Percentiles rank a stretch among this genome's conserved stretches.
These are phyloP conservation scores for Acanthacorydalis orientalis DNA, from an alignment of 2,888 invertebrate genomes.

Conservation along the genomic window DNA sequence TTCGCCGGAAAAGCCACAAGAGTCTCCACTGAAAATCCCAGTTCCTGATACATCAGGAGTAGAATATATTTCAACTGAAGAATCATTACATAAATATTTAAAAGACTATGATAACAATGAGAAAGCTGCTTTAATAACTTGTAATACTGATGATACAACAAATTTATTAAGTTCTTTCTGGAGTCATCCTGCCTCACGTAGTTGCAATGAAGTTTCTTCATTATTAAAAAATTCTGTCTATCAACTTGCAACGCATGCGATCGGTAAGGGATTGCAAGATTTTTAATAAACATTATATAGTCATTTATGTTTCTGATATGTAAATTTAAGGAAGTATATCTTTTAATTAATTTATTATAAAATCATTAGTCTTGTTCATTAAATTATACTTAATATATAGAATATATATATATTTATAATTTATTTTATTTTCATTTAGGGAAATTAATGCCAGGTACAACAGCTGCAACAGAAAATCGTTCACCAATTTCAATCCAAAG, in stretches of 20 bases:
- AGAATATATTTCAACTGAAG: slow-evolving; percentile 32
- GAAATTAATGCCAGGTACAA: slow-evolving; percentile 15
- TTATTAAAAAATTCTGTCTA: slow-evolving; percentile 33
- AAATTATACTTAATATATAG: not conserved
- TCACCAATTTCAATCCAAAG: slow-evolving; percentile 27
- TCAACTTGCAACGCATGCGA: slow-evolving; percentile 34
- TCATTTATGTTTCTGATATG: too few species aligned
- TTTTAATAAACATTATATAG: too few species aligned
- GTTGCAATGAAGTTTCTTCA: slow-evolving; percentile 29
- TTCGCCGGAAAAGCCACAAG: slow-evolving; percentile 12
- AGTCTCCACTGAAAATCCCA: slow-evolving; percentile 2
- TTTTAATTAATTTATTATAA: too few species aligned
- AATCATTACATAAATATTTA: slow-evolving; percentile 28
- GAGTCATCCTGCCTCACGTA: slow-evolving; percentile 33
- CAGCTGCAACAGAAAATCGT: slow-evolving; percentile 26
- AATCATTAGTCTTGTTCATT: too few species aligned
- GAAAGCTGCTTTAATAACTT: slow-evolving; percentile 16
- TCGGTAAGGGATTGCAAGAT: slow-evolving; percentile 19
- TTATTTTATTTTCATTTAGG: too few species aligned
- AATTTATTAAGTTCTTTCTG: slow-evolving; percentile 35
- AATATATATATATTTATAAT: not conserved
- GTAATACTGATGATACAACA: slow-evolving; percentile 22
- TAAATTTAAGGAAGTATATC: too few species aligned
- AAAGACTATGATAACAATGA: slow-evolving; percentile 23
- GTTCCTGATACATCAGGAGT: slow-evolving; percentile 12